Conservation (phyloP, 23 tunicate species). For the Corella eumyota region DNA sequence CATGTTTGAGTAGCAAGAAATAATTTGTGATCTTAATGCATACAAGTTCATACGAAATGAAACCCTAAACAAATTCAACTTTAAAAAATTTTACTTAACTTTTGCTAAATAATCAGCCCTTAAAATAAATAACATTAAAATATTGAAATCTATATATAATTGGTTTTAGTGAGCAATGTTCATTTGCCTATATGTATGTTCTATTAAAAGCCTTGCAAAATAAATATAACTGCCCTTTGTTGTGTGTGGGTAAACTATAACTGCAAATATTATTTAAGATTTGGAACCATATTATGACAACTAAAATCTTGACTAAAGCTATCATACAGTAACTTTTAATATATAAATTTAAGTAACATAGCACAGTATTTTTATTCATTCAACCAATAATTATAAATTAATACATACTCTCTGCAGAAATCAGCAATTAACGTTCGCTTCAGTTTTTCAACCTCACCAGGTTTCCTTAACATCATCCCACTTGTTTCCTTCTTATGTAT, state of each 20-base stretch:
- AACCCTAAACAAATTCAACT: constrained; percentile 24
- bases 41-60: constrained; percentile 66
- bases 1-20: constrained; percentile 61
- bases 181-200: background rate
- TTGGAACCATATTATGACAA: too few relatives aligned
- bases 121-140: too few relatives aligned
- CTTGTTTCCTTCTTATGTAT: constrained; percentile 59
- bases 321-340: too few relatives aligned
- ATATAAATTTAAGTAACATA: too few relatives aligned
- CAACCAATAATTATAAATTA: too few relatives aligned
- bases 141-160: background rate
- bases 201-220: background rate
- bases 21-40: constrained; percentile 70
- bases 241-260: too few relatives aligned
- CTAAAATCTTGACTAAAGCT: too few relatives aligned
- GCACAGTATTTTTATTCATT: too few relatives aligned
- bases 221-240: too few relatives aligned
- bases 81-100: too few relatives aligned
- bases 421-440: constrained; percentile 48
- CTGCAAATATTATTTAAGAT: too few relatives aligned
- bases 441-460: constrained; percentile 53
- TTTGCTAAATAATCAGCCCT: too few relatives aligned
- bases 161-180: constrained; percentile 1
- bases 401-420: constrained; percentile 70
- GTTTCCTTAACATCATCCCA: constrained; percentile 52